Conservation (phyloP, 1,140 invertebrate genomes). For the Phortica variegata region DNA sequence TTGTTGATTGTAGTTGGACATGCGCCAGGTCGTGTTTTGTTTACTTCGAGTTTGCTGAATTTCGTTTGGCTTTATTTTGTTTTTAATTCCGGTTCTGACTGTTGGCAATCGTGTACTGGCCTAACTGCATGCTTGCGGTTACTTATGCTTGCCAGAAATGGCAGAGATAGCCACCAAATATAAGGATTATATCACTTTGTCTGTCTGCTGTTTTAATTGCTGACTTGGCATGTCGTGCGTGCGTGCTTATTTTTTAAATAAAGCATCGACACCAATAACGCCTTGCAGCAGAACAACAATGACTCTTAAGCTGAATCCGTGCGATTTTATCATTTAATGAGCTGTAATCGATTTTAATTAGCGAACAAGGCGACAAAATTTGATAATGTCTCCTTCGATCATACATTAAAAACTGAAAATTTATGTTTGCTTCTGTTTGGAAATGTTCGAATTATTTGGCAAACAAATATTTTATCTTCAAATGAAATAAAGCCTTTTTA, state of each 20-base stretch:
- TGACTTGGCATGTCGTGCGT: conserved; percentile 10
- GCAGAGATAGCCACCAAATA: not conserved
- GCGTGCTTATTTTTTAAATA: conserved; percentile 37
- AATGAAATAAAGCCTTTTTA: no score
- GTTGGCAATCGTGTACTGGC: conserved; percentile 19
- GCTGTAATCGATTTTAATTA: conserved; percentile 33
- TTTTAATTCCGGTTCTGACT: no score
- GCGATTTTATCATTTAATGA: conserved; percentile 35
- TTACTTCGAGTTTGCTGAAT: no score
- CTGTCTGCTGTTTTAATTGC: no score
- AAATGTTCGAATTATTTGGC: no score
- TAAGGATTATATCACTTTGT: not conserved
- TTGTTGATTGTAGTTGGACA: conserved; percentile 36
- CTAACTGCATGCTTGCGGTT: conserved; percentile 35
- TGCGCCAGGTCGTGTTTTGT: conserved; percentile 26
- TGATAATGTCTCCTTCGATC: no score
- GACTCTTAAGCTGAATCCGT: conserved; percentile 2
- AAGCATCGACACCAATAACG: conserved; percentile 4
- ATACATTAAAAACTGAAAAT: no score
- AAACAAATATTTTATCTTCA: no score
- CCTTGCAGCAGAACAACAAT: not conserved
- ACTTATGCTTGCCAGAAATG: no score
- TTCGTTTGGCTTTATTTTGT: no score
- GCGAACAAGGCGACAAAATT: no score
- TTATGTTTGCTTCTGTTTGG: no score